Evolutionary conservation across 2,797 vertebrate genomes (phyloP).

Genomic region (Bovichtus diacanthus): DNA sequence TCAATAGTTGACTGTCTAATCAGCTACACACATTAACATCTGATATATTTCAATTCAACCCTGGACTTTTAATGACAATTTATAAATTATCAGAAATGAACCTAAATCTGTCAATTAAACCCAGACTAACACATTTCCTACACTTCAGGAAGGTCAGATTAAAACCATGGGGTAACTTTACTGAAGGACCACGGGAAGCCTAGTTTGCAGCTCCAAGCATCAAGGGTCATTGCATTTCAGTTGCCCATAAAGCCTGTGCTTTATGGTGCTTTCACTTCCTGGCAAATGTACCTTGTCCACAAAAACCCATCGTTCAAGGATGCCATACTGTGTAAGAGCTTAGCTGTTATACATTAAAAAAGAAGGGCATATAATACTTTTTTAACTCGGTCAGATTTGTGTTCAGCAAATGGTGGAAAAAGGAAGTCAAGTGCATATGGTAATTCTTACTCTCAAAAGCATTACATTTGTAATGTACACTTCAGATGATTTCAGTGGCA

Average conservation of each 20-base stretch:
- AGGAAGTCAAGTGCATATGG: background rate
- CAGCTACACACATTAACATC: background rate
- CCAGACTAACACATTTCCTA: background rate
- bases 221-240: conserved; percentile 62
- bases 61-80: background rate
- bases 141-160: conserved; percentile 31
- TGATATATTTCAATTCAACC: background rate
- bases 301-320: conserved; percentile 45
- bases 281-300: conserved; percentile 50
- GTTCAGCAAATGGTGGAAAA: conserved; percentile 1
- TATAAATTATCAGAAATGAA: background rate
- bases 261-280: conserved; percentile 45
- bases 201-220: conserved; percentile 28
- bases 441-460: conserved; percentile 5
- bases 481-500: conserved; percentile 29
- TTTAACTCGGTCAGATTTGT: conserved; percentile 23
- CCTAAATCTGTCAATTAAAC: background rate
- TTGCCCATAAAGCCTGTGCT: conserved; percentile 49
- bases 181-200: conserved; percentile 2
- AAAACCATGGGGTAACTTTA: conserved; percentile 8
- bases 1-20: background rate
- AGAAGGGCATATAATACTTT: background rate
- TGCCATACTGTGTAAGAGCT: conserved; percentile 36
- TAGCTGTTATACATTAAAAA: conserved; percentile 13
- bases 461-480: conserved; percentile 4